These are phyloP conservation scores for Zapus hudsonius DNA, from an alignment of 2,113 vertebrate species.

Conservation along the genomic window DNA sequence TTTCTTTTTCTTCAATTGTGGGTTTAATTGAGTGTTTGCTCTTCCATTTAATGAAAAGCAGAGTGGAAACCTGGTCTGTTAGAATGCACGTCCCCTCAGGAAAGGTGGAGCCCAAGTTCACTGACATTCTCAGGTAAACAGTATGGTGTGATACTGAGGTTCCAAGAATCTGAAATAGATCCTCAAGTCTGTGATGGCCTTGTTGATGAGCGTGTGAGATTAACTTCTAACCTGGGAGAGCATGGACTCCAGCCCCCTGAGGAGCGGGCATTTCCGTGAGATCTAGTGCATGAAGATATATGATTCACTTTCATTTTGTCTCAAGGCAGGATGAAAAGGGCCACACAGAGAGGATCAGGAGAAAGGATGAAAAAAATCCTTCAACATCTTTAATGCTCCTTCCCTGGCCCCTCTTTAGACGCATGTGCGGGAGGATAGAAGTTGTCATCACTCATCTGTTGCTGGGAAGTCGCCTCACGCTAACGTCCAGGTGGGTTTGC, in stretches of 20 bases:
- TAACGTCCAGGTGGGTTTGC: constrained; percentile 13
- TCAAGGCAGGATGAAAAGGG: constrained; percentile 48
- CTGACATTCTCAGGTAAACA: not conserved
- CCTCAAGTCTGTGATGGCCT: not conserved
- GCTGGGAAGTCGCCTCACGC: not conserved
- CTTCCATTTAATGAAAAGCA: not conserved
- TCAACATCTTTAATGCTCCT: constrained; percentile 52
- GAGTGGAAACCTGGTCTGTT: not conserved
- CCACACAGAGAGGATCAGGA: constrained; percentile 68
- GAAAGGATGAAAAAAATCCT: constrained; percentile 52
- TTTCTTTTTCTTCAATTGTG: not conserved
- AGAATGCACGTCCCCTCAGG: not conserved
- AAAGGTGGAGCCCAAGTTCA: not conserved
- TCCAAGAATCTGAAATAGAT: not conserved
- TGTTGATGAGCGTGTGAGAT: not conserved
- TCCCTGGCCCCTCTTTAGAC: constrained; percentile 35
- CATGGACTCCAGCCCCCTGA: not conserved
- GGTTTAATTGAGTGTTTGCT: constrained; percentile 5
- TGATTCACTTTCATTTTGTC: constrained; percentile 61
- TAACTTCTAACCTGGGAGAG: constrained; percentile 26
- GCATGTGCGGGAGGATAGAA: constrained; percentile 42
- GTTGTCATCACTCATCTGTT: constrained; percentile 46
- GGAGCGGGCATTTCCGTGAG: not conserved
- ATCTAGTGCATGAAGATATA: not conserved
- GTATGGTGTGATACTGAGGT: not conserved